phyloP scores from a whole-genome alignment of 2,888 invertebrate species.

The Glaucopsyche alexis region DNA sequence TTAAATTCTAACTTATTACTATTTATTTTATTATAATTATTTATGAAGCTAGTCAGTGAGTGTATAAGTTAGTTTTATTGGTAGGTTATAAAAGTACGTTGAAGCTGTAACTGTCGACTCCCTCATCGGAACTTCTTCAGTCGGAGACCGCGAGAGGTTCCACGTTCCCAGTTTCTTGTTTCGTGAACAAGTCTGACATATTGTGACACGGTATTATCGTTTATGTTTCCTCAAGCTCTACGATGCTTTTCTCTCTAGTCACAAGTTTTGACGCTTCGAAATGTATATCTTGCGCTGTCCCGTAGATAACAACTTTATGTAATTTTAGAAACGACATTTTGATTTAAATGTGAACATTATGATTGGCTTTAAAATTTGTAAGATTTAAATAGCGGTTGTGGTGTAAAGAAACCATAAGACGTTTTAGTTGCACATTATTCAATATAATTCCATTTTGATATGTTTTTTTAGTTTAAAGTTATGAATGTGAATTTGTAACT shows the following conservation, averaged over 20 bases:
- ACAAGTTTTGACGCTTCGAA: constrained; percentile 52
- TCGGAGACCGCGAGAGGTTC: not conserved
- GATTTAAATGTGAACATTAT: not conserved
- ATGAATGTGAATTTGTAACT: not conserved
- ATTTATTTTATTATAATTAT: constrained; percentile 56
- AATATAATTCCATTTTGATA: not conserved
- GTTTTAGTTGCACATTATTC: not conserved
- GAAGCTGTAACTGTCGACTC: constrained; percentile 8
- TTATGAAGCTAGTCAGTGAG: constrained; percentile 72
- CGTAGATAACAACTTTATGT: constrained; percentile 24
- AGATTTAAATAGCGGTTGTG: not conserved
- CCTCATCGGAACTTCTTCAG: not conserved
- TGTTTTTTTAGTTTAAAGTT: not conserved
- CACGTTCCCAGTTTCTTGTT: constrained; percentile 13
- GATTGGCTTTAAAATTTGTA: not conserved
- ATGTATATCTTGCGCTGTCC: constrained; percentile 45
- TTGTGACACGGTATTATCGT: constrained; percentile 45
- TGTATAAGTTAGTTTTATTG: constrained; percentile 55
- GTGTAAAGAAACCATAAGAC: not conserved
- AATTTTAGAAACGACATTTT: constrained; percentile 3
- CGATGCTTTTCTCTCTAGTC: constrained; percentile 65
- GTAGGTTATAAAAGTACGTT: constrained; percentile 25
- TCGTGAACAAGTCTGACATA: constrained; percentile 19
- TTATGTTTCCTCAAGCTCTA: constrained; percentile 54
- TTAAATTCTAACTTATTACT: constrained; percentile 59